These are phyloP conservation scores for Caenorhabditis macrosperma DNA, from an alignment of 2,888 invertebrate genomes.

Conservation along the genomic window DNA sequence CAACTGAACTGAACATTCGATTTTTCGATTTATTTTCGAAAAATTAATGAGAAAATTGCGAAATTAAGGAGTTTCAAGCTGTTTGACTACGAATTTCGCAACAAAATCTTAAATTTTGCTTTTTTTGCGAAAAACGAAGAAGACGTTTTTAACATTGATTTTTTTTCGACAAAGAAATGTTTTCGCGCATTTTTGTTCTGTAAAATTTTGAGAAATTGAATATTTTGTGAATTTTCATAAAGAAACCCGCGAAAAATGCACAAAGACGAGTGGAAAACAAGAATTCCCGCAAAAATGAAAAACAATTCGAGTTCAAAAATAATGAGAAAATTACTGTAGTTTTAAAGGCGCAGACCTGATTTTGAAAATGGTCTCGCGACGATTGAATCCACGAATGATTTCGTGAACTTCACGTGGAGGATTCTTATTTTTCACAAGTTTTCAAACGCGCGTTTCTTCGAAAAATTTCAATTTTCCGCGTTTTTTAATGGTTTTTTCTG, in stretches of 20 bases:
- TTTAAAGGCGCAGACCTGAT: conserved; percentile 11
- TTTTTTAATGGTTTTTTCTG: too few species aligned
- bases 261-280: too few species aligned
- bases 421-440: not conserved
- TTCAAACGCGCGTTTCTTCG: not conserved
- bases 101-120: too few species aligned
- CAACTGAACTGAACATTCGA: too few species aligned
- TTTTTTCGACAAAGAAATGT: too few species aligned
- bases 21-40: too few species aligned
- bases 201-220: not conserved
- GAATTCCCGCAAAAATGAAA: not conserved
- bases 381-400: not conserved
- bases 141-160: too few species aligned
- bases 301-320: not conserved
- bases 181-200: not conserved
- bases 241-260: not conserved
- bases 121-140: too few species aligned
- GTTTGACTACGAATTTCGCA: too few species aligned
- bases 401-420: not conserved
- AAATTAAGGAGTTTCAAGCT: too few species aligned
- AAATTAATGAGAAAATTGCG: too few species aligned
- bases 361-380: conserved; percentile 15
- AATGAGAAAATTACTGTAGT: not conserved
- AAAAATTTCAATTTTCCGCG: not conserved
- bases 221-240: not conserved